Percentiles rank a stretch among this genome's conserved stretches.
Evolutionary conservation across 2,888 invertebrate genomes (phyloP).

Genomic region (Eilema sororculum): DNA sequence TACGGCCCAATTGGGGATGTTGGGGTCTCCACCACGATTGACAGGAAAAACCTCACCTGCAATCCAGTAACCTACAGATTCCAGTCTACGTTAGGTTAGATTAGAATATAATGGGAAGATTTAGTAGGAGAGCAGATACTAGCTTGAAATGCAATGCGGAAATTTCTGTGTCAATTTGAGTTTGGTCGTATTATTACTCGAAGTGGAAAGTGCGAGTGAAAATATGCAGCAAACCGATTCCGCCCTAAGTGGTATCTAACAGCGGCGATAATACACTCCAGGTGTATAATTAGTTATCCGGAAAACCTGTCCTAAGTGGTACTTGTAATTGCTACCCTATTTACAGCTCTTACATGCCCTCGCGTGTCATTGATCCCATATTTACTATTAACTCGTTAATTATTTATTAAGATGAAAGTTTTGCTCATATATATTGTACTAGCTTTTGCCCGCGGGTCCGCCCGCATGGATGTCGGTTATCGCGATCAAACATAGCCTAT

Average conservation of each 20-base stretch:
- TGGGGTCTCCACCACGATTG: no score
- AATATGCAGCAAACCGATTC: conserved; percentile 48
- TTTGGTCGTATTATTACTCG: conserved; percentile 18
- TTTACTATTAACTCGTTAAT: conserved; percentile 6
- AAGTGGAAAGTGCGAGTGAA: conserved; percentile 58
- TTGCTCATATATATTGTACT: no score
- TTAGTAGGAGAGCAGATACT: neutral
- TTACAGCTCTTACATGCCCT: conserved; percentile 19
- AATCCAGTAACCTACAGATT: neutral
- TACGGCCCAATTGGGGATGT: no score
- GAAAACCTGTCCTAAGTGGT: conserved; percentile 52
- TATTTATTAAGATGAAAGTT: neutral
- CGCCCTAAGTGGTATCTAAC: conserved; percentile 24
- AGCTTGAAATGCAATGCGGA: conserved; percentile 26
- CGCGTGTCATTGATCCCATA: conserved; percentile 38
- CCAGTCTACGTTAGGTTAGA: no score
- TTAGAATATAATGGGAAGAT: neutral
- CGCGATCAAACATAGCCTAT: no score
- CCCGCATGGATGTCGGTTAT: no score
- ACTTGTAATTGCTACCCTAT: conserved; percentile 27
- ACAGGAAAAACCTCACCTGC: neutral
- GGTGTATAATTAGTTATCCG: conserved; percentile 60
- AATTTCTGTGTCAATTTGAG: conserved; percentile 29
- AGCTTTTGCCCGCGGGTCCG: no score
- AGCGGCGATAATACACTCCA: conserved; percentile 34